These are phyloP conservation scores for Drosophila bipectinata DNA, from an alignment of 1,140 invertebrate genomes.

Conservation along the genomic window DNA sequence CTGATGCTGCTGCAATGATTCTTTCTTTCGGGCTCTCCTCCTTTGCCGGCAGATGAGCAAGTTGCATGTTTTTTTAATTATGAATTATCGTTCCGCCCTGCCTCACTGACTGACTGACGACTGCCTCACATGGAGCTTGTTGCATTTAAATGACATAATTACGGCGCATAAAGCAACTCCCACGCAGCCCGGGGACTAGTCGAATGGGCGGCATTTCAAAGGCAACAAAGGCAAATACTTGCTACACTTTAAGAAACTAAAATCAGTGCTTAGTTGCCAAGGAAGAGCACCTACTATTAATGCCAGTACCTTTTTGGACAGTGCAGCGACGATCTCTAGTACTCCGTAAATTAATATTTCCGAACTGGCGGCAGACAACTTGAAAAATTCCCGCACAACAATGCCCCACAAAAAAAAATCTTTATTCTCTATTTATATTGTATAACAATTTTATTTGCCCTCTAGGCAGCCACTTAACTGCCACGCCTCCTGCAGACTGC, in stretches of 20 bases:
- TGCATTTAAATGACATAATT: conserved; percentile 82
- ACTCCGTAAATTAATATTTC: conserved; percentile 60
- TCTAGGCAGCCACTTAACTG: conserved; percentile 53
- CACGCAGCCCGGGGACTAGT: conserved; percentile 40
- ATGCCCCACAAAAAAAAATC: conserved; percentile 33
- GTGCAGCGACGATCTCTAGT: background rate
- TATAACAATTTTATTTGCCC: conserved; percentile 78
- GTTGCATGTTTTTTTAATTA: conserved; percentile 80
- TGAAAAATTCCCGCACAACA: conserved; percentile 56
- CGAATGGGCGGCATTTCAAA: conserved; percentile 51
- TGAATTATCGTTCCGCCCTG: conserved; percentile 71
- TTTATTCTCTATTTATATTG: conserved; percentile 77
- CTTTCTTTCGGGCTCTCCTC: conserved; percentile 41
- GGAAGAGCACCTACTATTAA: background rate
- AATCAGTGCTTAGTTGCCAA: background rate
- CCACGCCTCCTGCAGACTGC: conserved; percentile 38
- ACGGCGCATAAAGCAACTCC: conserved; percentile 77
- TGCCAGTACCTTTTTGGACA: background rate
- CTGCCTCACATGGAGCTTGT: conserved; percentile 59
- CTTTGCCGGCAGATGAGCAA: conserved; percentile 51
- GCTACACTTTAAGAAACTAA: background rate
- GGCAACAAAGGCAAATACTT: conserved; percentile 34
- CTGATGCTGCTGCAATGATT: conserved; percentile 54
- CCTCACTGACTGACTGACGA: conserved; percentile 24
- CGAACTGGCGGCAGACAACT: conserved; percentile 65